These are phyloP conservation scores for Mesaphorura yosii DNA, from an alignment of 1,140 invertebrate genomes.

Conservation along the genomic window DNA sequence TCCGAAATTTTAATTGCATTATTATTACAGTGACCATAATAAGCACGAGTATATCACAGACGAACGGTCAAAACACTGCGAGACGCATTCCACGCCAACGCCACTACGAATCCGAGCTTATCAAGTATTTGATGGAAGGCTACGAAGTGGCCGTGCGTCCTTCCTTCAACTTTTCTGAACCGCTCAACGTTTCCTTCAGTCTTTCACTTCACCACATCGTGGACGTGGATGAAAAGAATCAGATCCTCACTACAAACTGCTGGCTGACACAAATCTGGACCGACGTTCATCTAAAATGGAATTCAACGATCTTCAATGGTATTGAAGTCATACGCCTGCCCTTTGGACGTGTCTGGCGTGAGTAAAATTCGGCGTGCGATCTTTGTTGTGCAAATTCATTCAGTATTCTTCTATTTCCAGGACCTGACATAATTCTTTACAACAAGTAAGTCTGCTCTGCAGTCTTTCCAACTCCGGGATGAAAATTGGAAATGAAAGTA, in stretches of 20 bases:
- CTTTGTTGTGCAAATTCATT: too few relatives aligned
- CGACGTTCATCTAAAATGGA: constrained; percentile 78
- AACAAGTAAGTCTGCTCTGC: constrained; percentile 58
- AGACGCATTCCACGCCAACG: too few relatives aligned
- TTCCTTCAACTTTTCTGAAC: constrained; percentile 56
- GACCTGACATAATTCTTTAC: constrained; percentile 73
- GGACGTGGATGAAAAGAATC: constrained; percentile 59
- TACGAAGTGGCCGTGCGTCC: constrained; percentile 65
- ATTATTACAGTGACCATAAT: too few relatives aligned
- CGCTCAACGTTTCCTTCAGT: constrained; percentile 61
- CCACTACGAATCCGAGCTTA: constrained; percentile 57
- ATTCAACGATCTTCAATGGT: constrained; percentile 69
- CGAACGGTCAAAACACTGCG: too few relatives aligned
- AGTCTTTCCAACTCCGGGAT: not conserved
- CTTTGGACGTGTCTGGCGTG: constrained; percentile 65
- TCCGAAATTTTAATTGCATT: too few relatives aligned
- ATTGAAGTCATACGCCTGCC: constrained; percentile 70
- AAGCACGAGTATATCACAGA: too few relatives aligned
- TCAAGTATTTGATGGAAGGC: constrained; percentile 55
- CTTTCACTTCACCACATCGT: constrained; percentile 70
- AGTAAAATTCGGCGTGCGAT: too few relatives aligned
- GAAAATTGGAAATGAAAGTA: not conserved
- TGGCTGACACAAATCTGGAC: constrained; percentile 83
- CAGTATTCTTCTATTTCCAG: too few relatives aligned
- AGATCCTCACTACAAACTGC: constrained; percentile 75